phyloP scores from a whole-genome alignment of 1,140 invertebrate genomes.

The Lucilia sericata region DNA sequence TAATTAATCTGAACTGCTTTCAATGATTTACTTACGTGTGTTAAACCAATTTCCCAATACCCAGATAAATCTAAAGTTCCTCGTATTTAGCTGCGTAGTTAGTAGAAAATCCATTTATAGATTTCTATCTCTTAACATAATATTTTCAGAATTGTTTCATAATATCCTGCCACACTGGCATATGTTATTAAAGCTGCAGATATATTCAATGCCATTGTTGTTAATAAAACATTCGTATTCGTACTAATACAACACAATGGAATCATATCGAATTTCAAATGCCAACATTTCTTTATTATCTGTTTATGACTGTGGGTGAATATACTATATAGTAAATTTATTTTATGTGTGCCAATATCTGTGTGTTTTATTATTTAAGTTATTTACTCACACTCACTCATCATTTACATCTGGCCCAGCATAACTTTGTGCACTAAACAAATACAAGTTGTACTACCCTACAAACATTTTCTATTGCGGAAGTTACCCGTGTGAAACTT shows the following conservation, averaged over 20 bases:
- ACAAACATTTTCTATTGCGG: no score
- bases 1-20: no score
- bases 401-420: constrained; percentile 25
- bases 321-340: neutral
- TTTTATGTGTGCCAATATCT: neutral
- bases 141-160: neutral
- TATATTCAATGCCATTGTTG: constrained; percentile 8
- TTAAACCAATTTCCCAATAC: no score
- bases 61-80: no score
- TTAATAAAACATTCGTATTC: neutral
- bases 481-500: no score
- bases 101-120: no score
- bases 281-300: constrained; percentile 21
- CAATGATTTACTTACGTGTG: no score
- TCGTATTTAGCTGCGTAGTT: no score
- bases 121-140: no score
- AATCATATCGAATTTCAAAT: constrained; percentile 14
- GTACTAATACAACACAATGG: neutral
- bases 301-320: neutral
- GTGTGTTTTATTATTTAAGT: neutral
- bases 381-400: neutral
- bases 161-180: neutral
- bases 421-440: constrained; percentile 6
- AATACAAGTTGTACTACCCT: no score
- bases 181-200: neutral